Percentiles rank a stretch among this genome's conserved stretches.
These are phyloP conservation scores for Dryobates pubescens DNA, from an alignment of 2,797 vertebrate genomes.

Conservation along the genomic window DNA sequence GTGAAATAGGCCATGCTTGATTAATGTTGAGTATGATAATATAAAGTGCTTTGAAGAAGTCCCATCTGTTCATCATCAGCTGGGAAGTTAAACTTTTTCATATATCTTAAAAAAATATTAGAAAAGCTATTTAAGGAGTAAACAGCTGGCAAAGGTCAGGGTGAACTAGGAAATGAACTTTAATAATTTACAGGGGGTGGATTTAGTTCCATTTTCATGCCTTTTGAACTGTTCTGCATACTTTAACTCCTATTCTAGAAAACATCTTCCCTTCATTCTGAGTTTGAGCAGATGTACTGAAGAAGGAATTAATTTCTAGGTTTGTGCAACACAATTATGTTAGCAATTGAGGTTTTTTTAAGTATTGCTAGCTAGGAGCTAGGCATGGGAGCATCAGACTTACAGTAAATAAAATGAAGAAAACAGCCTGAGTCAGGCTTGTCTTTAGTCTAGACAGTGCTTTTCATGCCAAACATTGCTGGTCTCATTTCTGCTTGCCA, in stretches of 20 bases:
- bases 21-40: neutral
- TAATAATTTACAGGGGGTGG: neutral
- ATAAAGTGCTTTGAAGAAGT: conserved; percentile 35
- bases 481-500: conserved; percentile 34
- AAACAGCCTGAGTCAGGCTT: conserved; percentile 44
- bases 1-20: conserved; percentile 12
- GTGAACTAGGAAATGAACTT: conserved; percentile 15
- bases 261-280: neutral
- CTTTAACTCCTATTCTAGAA: neutral
- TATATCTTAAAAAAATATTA: neutral
- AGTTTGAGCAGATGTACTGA: neutral
- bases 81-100: conserved; percentile 25
- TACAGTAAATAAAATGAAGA: conserved; percentile 54
- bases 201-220: neutral
- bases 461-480: neutral
- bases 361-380: neutral
- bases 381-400: conserved; percentile 25
- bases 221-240: neutral
- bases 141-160: conserved; percentile 31
- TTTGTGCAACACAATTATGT: neutral
- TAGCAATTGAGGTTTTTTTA: neutral
- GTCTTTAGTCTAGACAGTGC: conserved; percentile 58
- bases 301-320: neutral
- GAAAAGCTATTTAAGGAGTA: conserved; percentile 2
- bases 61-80: conserved; percentile 32